phyloP scores from a whole-genome alignment of 2,888 invertebrate species.

The Lasioglossum oenotherae region DNA sequence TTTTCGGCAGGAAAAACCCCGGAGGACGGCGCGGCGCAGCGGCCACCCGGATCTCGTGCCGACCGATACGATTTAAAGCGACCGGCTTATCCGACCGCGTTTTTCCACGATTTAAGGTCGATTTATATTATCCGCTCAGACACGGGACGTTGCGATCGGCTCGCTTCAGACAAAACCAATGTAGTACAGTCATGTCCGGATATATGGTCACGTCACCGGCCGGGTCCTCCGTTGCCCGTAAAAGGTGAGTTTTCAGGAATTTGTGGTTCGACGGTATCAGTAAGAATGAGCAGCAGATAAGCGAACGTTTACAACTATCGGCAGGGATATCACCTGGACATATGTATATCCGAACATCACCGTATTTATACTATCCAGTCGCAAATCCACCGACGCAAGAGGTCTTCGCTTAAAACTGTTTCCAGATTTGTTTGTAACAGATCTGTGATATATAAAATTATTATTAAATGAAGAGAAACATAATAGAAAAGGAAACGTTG shows the following conservation, averaged over 20 bases:
- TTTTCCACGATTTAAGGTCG: slow-evolving; percentile 18
- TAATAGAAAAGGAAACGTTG: no score
- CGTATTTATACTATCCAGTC: no score
- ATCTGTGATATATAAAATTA: background rate
- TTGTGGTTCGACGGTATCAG: background rate
- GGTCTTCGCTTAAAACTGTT: background rate
- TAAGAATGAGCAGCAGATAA: background rate
- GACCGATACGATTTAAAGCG: background rate
- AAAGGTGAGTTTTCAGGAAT: background rate
- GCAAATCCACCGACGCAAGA: no score
- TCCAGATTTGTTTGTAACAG: background rate
- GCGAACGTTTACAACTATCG: no score
- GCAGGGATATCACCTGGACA: no score
- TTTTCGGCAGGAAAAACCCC: slow-evolving; percentile 5
- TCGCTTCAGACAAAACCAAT: background rate
- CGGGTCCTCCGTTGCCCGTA: background rate
- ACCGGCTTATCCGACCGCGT: background rate
- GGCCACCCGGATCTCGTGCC: background rate
- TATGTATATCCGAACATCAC: no score
- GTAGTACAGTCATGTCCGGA: background rate
- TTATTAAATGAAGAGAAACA: background rate
- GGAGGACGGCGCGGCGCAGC: background rate
- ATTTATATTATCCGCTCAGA: background rate
- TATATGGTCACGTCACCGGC: background rate
- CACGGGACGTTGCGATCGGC: background rate